Conservation (phyloP, 2,113 vertebrate species). For the Oryzias woworae region DNA sequence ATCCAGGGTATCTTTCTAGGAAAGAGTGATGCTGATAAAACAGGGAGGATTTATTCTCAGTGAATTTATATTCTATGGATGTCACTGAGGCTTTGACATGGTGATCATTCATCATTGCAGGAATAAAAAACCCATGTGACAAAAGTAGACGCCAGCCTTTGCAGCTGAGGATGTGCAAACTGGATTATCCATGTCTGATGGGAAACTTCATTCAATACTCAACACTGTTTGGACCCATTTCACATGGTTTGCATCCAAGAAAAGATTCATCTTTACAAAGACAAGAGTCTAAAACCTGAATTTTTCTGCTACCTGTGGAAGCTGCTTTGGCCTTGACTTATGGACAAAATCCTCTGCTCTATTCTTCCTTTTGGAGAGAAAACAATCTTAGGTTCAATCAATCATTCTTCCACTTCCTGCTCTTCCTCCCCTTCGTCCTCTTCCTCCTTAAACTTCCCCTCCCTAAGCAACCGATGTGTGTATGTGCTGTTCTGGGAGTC, state of each 20-base stretch:
- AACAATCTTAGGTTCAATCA: constrained; percentile 32
- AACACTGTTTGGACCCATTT: not conserved
- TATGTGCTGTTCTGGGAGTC: constrained; percentile 38
- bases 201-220: constrained; percentile 7
- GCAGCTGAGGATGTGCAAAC: constrained; percentile 31
- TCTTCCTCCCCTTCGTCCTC: constrained; percentile 23
- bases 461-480: constrained; percentile 7
- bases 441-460: constrained; percentile 5
- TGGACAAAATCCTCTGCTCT: constrained; percentile 17
- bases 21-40: not conserved
- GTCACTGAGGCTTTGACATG: constrained; percentile 56
- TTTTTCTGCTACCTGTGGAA: constrained; percentile 15
- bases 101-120: constrained; percentile 45
- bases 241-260: constrained; percentile 18
- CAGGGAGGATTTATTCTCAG: not conserved
- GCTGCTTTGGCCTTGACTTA: constrained; percentile 10
- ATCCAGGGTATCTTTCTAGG: not conserved
- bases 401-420: constrained; percentile 37
- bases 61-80: constrained; percentile 40
- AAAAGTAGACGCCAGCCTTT: constrained; percentile 32
- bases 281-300: constrained; percentile 18
- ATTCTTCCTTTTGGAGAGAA: constrained; percentile 11
- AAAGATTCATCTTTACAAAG: constrained; percentile 19
- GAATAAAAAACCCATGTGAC: constrained; percentile 51
- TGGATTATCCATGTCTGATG: constrained; percentile 7